Percentiles rank a stretch among this genome's conserved stretches.
These are phyloP conservation scores for Cercopithecus mitis DNA, from an alignment of 2,797 vertebrate species.

Conservation along the genomic window DNA sequence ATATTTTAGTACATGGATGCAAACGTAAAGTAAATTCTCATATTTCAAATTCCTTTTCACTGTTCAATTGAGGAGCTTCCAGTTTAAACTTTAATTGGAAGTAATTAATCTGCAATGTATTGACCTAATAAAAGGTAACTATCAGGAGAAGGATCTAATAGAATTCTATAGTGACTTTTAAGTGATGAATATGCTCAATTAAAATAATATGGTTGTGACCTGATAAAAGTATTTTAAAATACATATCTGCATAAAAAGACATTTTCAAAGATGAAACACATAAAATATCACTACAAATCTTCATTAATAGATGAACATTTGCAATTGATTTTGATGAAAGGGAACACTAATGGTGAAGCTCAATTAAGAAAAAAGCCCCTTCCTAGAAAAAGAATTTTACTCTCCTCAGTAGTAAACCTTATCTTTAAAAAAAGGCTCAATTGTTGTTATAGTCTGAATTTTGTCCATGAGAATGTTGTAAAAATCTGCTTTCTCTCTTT, in stretches of 20 bases:
- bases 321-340: not conserved
- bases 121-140: not conserved
- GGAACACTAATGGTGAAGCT: not conserved
- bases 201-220: not conserved
- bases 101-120: not conserved
- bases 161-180: not conserved
- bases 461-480: not conserved
- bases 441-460: not conserved
- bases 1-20: not conserved
- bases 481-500: not conserved
- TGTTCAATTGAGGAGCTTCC: not conserved
- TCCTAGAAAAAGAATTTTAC: not conserved
- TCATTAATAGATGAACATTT: not conserved
- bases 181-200: not conserved
- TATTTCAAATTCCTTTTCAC: not conserved
- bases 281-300: not conserved
- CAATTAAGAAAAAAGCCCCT: not conserved
- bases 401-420: not conserved
- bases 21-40: not conserved
- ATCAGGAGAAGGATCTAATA: not conserved
- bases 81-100: not conserved
- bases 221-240: not conserved
- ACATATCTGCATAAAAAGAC: not conserved
- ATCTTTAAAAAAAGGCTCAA: not conserved
- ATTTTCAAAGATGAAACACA: not conserved